Conservation (phyloP, 2,113 vertebrate genomes). For the Tetrax tetrax region DNA sequence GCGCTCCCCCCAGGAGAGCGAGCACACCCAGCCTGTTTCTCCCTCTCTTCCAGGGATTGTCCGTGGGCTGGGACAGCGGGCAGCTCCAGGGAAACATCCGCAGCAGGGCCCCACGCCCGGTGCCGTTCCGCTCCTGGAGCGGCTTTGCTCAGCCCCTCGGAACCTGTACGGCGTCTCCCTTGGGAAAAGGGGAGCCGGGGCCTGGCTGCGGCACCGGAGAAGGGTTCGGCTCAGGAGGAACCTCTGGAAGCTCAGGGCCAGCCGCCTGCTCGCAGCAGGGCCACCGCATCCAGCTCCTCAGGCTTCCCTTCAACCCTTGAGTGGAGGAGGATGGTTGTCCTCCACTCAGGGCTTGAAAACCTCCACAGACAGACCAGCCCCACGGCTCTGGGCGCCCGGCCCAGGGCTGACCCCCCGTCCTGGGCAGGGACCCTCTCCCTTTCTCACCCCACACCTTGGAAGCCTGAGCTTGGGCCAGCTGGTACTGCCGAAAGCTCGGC, state of each 20-base stretch:
- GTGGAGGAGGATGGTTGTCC: background rate
- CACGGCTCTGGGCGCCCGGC: background rate
- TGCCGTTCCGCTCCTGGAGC: background rate
- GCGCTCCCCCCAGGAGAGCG: fast-evolving
- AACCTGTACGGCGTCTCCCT: background rate
- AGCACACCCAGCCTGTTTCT: background rate
- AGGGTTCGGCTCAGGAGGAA: background rate
- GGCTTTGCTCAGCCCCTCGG: background rate
- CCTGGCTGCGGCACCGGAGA: background rate
- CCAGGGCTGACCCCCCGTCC: background rate
- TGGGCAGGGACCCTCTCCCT: background rate
- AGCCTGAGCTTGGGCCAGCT: background rate
- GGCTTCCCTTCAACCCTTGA: background rate
- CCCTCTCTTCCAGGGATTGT: background rate
- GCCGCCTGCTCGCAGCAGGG: background rate
- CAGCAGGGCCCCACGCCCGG: background rate
- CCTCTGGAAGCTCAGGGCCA: fast-evolving
- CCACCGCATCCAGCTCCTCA: background rate
- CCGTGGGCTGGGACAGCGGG: background rate
- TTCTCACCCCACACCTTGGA: background rate
- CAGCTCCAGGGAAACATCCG: background rate
- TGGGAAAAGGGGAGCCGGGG: background rate
- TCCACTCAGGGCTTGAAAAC: no score
- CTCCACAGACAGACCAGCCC: background rate
- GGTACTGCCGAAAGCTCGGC: background rate